Evolutionary conservation across 2,797 vertebrate genomes (phyloP).

Genomic region (Myotis findleyi): DNA sequence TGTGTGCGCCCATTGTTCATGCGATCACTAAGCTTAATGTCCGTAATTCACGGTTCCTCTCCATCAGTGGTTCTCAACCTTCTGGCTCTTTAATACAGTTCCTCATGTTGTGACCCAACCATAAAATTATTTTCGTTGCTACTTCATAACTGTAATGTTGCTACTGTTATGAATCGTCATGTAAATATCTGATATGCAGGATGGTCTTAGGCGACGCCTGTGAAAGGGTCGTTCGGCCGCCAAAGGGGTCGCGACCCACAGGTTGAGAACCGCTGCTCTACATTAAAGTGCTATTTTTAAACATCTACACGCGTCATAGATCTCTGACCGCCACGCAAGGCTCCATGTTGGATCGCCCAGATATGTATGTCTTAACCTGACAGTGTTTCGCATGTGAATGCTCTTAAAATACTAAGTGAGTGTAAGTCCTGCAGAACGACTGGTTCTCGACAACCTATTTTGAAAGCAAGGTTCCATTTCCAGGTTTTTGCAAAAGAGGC

Average conservation of each 20-base stretch:
- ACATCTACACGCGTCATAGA: background rate
- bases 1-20: background rate
- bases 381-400: background rate
- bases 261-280: background rate
- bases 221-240: no score
- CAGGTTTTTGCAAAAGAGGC: background rate
- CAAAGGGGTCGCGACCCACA: no score
- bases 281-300: constrained; percentile 13
- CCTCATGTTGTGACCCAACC: no score
- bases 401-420: constrained; percentile 9
- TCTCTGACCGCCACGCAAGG: background rate
- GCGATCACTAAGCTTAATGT: background rate
- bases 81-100: no score
- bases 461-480: constrained; percentile 26
- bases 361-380: background rate
- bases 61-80: no score
- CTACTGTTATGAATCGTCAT: no score
- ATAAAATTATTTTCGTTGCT: no score
- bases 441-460: background rate
- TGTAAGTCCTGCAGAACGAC: background rate
- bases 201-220: no score
- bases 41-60: background rate
- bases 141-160: no score
- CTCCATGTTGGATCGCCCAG: background rate
- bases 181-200: no score